A percentile compares a stretch with the other conserved stretches of the same genome.
These are phyloP conservation scores for Gobio gobio DNA, from an alignment of 2,113 vertebrate genomes.

Conservation along the genomic window DNA sequence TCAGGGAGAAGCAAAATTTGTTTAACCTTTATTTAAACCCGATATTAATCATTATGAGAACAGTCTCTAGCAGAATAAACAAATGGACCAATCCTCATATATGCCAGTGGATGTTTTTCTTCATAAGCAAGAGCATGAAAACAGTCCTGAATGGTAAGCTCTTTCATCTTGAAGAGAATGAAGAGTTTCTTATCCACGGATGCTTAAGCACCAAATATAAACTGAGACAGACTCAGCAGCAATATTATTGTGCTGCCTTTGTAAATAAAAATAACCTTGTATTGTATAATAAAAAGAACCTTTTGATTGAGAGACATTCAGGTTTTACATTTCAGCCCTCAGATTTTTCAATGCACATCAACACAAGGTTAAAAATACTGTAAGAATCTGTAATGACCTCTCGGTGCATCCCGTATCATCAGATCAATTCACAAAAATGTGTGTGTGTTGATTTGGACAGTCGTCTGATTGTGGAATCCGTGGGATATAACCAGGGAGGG, in stretches of 20 bases:
- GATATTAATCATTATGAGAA: conserved; percentile 14
- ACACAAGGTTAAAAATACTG: no score
- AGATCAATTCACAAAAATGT: conserved; percentile 28
- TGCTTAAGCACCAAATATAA: conserved; percentile 14
- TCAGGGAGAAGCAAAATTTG: neutral
- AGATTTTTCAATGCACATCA: neutral
- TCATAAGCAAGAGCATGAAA: conserved; percentile 19
- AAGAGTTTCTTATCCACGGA: conserved; percentile 20
- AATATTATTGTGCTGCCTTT: neutral
- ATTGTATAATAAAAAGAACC: neutral
- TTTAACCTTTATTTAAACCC: neutral
- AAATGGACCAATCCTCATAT: conserved; percentile 3
- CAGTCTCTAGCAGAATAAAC: neutral
- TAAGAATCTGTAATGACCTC: conserved; percentile 7
- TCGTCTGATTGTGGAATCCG: neutral
- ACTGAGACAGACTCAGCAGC: neutral
- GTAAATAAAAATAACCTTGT: no score
- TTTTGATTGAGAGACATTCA: neutral
- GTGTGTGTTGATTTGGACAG: conserved; percentile 1
- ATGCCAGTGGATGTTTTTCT: conserved; percentile 16
- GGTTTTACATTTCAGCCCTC: neutral
- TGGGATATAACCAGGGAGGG: neutral
- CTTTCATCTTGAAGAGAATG: neutral
- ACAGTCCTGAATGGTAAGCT: conserved; percentile 2
- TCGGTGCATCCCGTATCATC: conserved; percentile 26